Conservation (phyloP, 2,888 invertebrate species). For the Callyntrura guangdongensis region DNA sequence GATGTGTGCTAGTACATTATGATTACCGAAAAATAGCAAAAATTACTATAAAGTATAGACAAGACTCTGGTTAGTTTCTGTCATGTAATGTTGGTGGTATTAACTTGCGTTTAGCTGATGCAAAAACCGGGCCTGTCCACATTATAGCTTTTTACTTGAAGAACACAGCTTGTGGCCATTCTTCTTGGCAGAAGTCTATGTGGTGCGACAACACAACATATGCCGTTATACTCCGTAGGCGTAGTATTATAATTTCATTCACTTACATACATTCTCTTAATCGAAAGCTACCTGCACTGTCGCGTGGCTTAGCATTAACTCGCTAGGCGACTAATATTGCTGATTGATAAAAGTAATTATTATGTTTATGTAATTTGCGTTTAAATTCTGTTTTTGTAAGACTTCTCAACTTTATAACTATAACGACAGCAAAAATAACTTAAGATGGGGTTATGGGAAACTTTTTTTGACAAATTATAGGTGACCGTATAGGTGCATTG, state of each 20-base stretch:
- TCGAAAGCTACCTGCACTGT: neutral
- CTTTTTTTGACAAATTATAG: no score
- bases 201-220: conserved; percentile 10
- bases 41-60: conserved; percentile 21
- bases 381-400: no score
- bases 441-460: no score
- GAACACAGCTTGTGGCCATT: conserved; percentile 59
- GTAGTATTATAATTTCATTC: neutral
- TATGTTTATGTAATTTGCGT: neutral
- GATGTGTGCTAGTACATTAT: neutral
- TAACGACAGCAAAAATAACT: no score
- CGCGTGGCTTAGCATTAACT: neutral
- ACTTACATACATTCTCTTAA: neutral
- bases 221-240: neutral
- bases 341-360: neutral
- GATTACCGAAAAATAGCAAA: neutral
- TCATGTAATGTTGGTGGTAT: neutral
- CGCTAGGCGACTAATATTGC: neutral
- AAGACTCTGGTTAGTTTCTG: conserved; percentile 25
- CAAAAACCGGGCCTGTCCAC: conserved; percentile 19
- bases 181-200: conserved; percentile 17
- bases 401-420: no score
- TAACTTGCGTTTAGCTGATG: neutral
- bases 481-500: no score
- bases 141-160: conserved; percentile 39